These are phyloP conservation scores for Ophioninae sp. DNA, from an alignment of 2,888 invertebrate species.

Conservation along the genomic window DNA sequence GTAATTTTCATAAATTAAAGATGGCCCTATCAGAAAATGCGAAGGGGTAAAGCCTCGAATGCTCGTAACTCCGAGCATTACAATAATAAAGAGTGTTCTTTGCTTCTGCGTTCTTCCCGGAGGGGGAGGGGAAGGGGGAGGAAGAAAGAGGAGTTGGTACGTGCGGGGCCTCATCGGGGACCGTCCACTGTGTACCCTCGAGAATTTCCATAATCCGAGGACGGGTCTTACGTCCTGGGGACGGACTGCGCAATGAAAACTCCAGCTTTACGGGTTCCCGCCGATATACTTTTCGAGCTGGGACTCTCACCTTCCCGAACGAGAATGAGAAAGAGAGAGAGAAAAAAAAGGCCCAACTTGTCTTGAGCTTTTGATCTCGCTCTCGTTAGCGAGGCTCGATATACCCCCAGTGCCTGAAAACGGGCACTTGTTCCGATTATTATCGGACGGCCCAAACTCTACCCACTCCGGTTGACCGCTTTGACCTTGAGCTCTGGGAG, in stretches of 20 bases:
- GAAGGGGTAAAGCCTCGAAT: slow-evolving; percentile 52
- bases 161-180: not conserved
- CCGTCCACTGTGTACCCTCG: slow-evolving; percentile 32
- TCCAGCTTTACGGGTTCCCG: slow-evolving; percentile 65
- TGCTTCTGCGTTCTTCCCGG: slow-evolving; percentile 52
- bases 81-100: slow-evolving; percentile 78
- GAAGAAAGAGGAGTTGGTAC: not conserved
- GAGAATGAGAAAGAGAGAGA: slow-evolving; percentile 25
- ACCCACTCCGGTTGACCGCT: not conserved
- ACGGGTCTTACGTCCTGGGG: slow-evolving; percentile 29
- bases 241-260: slow-evolving; percentile 74
- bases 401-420: not conserved
- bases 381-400: slow-evolving; percentile 14
- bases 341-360: not conserved
- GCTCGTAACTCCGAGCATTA: slow-evolving; percentile 79
- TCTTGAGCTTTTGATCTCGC: slow-evolving; percentile 4
- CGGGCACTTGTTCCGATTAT: slow-evolving; percentile 34
- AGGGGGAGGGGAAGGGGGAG: not conserved
- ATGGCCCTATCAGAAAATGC: slow-evolving; percentile 68
- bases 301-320: not conserved
- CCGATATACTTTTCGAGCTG: slow-evolving; percentile 29
- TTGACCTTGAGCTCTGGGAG: no score
- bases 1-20: slow-evolving; percentile 76
- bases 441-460: slow-evolving; percentile 19
- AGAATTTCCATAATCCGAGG: slow-evolving; percentile 78